phyloP scores from a whole-genome alignment of 2,888 invertebrate genomes.

The Invenusta paracnida region DNA sequence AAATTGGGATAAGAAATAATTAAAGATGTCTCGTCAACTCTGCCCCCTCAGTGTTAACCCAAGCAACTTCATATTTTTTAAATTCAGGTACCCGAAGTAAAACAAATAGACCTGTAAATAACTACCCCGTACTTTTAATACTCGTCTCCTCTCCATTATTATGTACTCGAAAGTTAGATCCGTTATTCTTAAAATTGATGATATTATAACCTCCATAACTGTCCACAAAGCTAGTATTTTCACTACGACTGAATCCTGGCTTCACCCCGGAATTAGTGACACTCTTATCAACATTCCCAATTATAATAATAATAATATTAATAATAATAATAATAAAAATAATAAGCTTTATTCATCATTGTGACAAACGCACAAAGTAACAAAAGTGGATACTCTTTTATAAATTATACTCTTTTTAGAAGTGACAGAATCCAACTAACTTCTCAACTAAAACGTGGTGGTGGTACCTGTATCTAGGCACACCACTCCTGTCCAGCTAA shows the following conservation, averaged over 20 bases:
- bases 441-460: slow-evolving; percentile 29
- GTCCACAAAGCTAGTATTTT: slow-evolving; percentile 19
- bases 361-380: too few relatives aligned
- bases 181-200: slow-evolving; percentile 5
- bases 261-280: slow-evolving; percentile 23
- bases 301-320: too few relatives aligned
- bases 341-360: too few relatives aligned
- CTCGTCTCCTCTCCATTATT: slow-evolving; percentile 18
- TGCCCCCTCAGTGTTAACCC: slow-evolving; percentile 7
- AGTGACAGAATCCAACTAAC: slow-evolving; percentile 26
- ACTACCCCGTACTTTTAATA: slow-evolving; percentile 18
- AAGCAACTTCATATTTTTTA: slow-evolving; percentile 11
- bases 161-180: slow-evolving; percentile 11
- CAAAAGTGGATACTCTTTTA: too few relatives aligned
- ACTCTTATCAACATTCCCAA: slow-evolving; percentile 23
- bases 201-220: slow-evolving; percentile 27
- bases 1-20: too few relatives aligned
- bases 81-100: slow-evolving; percentile 23
- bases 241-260: slow-evolving; percentile 26
- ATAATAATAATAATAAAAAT: too few relatives aligned
- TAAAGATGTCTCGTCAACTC: neutral
- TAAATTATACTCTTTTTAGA: slow-evolving; percentile 29
- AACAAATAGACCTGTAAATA: slow-evolving; percentile 23
- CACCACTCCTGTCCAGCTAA: slow-evolving; percentile 27
- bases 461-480: slow-evolving; percentile 23